Base-by-base conservation (phyloP, 2,888 invertebrate species). In the Schizotus pectinicornis region DNA sequence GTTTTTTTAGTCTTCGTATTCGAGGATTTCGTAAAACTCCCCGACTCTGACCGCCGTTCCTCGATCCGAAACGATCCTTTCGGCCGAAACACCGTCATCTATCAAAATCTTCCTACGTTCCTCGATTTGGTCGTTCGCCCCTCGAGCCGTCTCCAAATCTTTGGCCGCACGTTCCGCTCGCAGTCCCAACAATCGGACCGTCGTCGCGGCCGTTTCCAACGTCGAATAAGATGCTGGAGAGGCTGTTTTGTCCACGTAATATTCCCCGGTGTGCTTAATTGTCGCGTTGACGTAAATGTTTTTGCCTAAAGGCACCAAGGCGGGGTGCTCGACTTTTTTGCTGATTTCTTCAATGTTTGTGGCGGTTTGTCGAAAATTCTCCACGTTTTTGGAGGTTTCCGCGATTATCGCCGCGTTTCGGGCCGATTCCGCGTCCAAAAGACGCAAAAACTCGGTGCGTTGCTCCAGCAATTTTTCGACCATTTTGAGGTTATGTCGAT, bases 201-300 rank as follows among this genome's bases (percentile, higher is more conserved):
- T 72, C 60, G 68, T 65, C 7, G 71, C 64, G 6, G 61, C 31
- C 5, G 74, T 68, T 60, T 71, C 59, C 48, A 75, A 58, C 6
- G 66, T 48, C 6, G 62, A 52, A 33, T 69, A 72, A 0, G 71
- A 67, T 36, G 73, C 62, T 1, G 74, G 74, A 45, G 65, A 56
- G 1, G 71, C 70, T 14, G 54, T 47, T 48, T 63, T 63, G 8
- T 69, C 70, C 12, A 73, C 39, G 36, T 67, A 68, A 60, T 67
- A 72, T 59, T 76, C 75, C 3, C 75, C 74, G 13, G 75, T 76
- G 47, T 75, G 75, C 7, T 70, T 56, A 22, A 76, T 67, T 47
- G 41, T 63, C 22, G 72, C 76, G 60, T 75, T 64, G 67, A 78
- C 65, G 65, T 73, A 74, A 59, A 79, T 62, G 63, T 73, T 70